phyloP scores from a whole-genome alignment of 2,888 invertebrate species.

The Dioctria rufipes region DNA sequence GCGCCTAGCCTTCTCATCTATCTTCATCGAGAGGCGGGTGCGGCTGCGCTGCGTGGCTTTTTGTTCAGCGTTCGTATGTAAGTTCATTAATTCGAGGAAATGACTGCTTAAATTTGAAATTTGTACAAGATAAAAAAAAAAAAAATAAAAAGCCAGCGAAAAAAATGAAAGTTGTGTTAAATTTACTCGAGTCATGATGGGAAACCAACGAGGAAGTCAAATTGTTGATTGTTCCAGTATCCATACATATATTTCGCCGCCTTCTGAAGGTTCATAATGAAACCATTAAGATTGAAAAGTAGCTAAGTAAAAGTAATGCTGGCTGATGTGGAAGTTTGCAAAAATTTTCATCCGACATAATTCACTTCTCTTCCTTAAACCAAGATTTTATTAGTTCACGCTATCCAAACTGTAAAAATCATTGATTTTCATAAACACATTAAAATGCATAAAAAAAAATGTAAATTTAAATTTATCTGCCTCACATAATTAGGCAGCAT shows the following conservation, averaged over 20 bases:
- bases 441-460: neutral
- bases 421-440: neutral
- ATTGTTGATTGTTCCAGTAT: neutral
- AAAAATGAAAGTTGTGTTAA: conserved; percentile 9
- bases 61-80: neutral
- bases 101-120: conserved; percentile 13
- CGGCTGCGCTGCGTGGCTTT: too few species aligned
- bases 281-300: neutral
- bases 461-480: neutral
- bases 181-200: neutral
- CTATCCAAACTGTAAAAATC: neutral
- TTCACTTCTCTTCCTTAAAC: neutral
- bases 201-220: conserved; percentile 13
- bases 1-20: neutral
- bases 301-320: neutral
- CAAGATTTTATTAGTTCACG: neutral
- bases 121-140: neutral
- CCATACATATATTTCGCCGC: neutral
- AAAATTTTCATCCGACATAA: neutral
- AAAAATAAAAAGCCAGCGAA: too few species aligned
- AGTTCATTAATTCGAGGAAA: conserved; percentile 47
- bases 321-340: neutral
- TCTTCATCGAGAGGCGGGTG: neutral
- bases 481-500: neutral
- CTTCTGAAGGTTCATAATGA: neutral